Evolutionary conservation across 2,888 invertebrate species (phyloP), one percentile per base, ranked within the genome.

Genomic region (Adineta ricciae): DNA sequence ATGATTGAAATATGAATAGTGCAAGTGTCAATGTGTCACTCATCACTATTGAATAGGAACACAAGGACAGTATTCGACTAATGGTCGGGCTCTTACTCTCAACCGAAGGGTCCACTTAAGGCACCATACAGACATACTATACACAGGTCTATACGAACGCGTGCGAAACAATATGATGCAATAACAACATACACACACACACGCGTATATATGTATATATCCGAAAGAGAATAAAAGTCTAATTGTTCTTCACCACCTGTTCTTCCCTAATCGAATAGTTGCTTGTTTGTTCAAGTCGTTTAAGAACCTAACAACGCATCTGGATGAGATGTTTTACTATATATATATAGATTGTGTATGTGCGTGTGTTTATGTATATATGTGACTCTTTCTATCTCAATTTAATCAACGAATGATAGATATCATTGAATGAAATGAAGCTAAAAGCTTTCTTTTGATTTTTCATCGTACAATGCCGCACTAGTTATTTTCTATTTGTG

Each of bases 161-260:
- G 64, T 64, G 64, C 64, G 64, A 64, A 27, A 64, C 64, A 64
- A 64, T 32, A 64, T 64, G 64, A 64, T 64, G 64, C 64, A 64
- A 64, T 64, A 64, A 64, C 64, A 64, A 64, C 64, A 36, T 32
- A 50, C 46, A 46, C 11, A 8, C 46, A 46, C 46, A 46, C 11
- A 56, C 54, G n/a, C 54, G n/a, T 24, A 54, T n/a, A 54, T n/a
- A 54, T 27, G 32, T 32, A 64, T 64, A 64, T 64, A 64, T 64
- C 64, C 64, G 32, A 32, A 64, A 32, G 7, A 64, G 32, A 64
- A 64, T 64, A 32, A 64, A 64, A 64, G 64, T 64, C 64, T 64
- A 64, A 64, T 64, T 32, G 64, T 64, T 64, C 64, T 64, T 64
- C 19, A 36, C 64, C 64, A 64, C 64, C 64, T 64, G 64, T 36